Percentiles rank a stretch among this genome's conserved stretches.
phyloP scores from a whole-genome alignment of 2,113 vertebrate species.

The Pipa parva region DNA sequence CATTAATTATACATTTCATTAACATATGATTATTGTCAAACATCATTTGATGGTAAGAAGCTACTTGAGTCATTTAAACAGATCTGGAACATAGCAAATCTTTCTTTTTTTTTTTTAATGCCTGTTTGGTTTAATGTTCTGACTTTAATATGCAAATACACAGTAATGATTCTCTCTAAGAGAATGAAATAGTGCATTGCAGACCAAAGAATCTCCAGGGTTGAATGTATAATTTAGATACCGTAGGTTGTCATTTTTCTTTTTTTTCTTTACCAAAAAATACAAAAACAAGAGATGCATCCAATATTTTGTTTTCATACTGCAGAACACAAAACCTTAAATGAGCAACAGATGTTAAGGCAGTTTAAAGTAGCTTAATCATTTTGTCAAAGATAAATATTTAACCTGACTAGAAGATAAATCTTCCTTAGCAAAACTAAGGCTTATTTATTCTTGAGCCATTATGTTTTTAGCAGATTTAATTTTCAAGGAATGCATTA shows the following conservation, averaged over 20 bases:
- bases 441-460: too few relatives aligned
- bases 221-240: constrained; percentile 7
- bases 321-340: constrained; percentile 13
- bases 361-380: constrained; percentile 9
- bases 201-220: neutral
- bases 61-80: constrained; percentile 60
- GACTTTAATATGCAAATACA: constrained; percentile 49
- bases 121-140: constrained; percentile 56
- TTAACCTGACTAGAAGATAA: constrained; percentile 4
- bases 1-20: constrained; percentile 81
- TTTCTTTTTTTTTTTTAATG: constrained; percentile 35
- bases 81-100: constrained; percentile 50
- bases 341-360: constrained; percentile 35
- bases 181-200: constrained; percentile 3
- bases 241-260: neutral
- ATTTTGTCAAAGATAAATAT: constrained; percentile 26
- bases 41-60: constrained; percentile 59
- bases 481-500: too few relatives aligned
- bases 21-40: constrained; percentile 76
- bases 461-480: too few relatives aligned
- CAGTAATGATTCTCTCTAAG: constrained; percentile 29
- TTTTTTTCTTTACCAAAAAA: neutral
- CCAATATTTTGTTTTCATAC: constrained; percentile 16
- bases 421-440: constrained; percentile 8
- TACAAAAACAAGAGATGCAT: neutral